Evolutionary conservation across 2,888 invertebrate genomes (phyloP), one percentile per base, ranked within the genome.

Genomic region (Caenorhabditis sinica): DNA sequence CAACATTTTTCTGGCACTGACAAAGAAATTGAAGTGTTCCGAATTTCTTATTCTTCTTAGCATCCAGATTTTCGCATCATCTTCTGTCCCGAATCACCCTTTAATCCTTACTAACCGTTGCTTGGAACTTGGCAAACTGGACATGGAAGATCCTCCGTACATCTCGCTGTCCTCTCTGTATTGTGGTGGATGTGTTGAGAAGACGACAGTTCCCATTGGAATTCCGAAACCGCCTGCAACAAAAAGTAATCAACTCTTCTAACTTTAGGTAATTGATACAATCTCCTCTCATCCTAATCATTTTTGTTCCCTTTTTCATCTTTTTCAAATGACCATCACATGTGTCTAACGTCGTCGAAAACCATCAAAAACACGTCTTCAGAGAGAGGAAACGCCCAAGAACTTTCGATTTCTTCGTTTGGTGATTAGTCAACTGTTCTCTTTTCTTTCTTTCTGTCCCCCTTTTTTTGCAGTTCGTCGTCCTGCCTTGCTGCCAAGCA

Each of bases 171-270:
- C 87, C 36, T 89, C 87, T 23, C 88, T 76, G 82, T 92, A 91
- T 60, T 91, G 91, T 30, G 92, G 92, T 45, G 92, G 92, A 85
- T 92, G 92, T 9, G 91, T 91, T 25, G 91, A 91, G 89, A 92
- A 91, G 40, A 92, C 92, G 20, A 92, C 89, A 9, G 91, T 91
- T 23, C 91, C 91, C 86, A 90, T 85, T 13, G 92, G 92, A 58
- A 92, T 90, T 17, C 92, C 92, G 86, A 92, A 90, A 5, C 92
- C 92, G 83, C 91, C 91, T 91, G 81, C 36, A 89, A 88, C 25
- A 63, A 45, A 51, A 58, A 58, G 28, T 17, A 20, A 15, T 63
- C 23, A 23, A 58, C n/a, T n/a, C n/a, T n/a, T n/a, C n/a, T n/a
- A n/a, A n/a, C n/a, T n/a, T n/a, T 15, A 45, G 40, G 45, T 30